These are phyloP conservation scores for Tetramorium simillimum DNA, from an alignment of 1,140 invertebrate genomes.

Conservation along the genomic window DNA sequence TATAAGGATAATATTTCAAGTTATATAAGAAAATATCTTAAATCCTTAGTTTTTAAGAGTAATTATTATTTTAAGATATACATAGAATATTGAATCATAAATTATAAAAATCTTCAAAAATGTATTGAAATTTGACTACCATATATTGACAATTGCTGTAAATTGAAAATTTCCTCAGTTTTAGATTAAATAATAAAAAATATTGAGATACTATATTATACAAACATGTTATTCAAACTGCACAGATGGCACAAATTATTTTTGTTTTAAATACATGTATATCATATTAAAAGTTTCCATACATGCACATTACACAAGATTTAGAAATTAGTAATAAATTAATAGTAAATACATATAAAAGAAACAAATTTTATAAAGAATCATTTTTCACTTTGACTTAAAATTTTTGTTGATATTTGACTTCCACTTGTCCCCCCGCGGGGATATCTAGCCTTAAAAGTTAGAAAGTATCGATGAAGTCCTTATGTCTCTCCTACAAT, in stretches of 20 bases:
- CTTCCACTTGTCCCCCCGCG: slow-evolving; percentile 15
- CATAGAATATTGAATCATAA: slow-evolving; percentile 1
- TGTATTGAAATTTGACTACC: background rate
- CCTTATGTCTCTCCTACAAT: slow-evolving; percentile 73
- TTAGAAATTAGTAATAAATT: background rate
- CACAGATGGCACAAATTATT: background rate
- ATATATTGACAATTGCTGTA: background rate
- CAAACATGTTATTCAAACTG: background rate
- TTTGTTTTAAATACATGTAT: background rate
- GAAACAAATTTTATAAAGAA: background rate
- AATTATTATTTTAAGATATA: background rate
- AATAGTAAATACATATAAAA: background rate
- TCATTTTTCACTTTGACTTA: background rate
- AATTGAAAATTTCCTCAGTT: background rate
- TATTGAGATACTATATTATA: background rate
- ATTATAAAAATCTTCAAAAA: background rate
- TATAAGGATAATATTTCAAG: background rate
- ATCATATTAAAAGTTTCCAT: background rate
- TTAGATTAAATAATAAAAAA: too few relatives aligned
- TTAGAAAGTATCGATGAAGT: slow-evolving; percentile 72
- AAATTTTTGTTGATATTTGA: slow-evolving; percentile 13
- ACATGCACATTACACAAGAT: background rate
- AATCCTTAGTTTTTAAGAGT: too few relatives aligned
- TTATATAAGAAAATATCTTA: background rate
- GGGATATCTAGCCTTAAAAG: slow-evolving; percentile 45